Evolutionary conservation across 2,113 vertebrate species (phyloP).

Genomic region (Triplophysa rosa): DNA sequence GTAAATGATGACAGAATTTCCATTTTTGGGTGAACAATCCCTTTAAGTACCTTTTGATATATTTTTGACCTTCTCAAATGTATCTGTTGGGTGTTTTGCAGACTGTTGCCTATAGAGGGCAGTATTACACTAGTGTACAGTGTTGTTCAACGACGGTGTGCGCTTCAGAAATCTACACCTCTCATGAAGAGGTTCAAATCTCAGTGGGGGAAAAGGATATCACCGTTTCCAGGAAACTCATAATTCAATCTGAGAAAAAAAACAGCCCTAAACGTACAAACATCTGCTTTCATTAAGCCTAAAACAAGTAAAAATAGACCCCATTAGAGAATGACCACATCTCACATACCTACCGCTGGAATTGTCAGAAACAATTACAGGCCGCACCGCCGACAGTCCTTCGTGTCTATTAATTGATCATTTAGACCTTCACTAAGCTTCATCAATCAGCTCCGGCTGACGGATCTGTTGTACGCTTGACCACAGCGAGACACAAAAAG

Average conservation of each 20-base stretch:
- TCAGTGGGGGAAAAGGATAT: background rate
- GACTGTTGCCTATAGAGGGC: conserved; percentile 36
- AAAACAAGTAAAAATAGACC: background rate
- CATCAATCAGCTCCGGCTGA: conserved; percentile 22
- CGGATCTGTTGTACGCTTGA: background rate
- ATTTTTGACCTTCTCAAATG: too few species aligned
- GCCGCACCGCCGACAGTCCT: background rate
- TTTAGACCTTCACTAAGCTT: conserved; percentile 32
- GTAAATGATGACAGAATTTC: too few species aligned
- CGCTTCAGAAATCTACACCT: background rate
- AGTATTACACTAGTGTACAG: conserved; percentile 12
- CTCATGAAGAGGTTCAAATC: background rate
- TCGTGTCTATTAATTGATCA: conserved; percentile 26
- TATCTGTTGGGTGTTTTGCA: background rate
- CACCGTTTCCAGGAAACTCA: background rate
- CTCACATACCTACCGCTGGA: background rate
- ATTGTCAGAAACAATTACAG: background rate
- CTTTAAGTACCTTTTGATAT: background rate
- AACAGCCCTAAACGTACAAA: background rate
- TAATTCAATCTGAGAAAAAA: background rate
- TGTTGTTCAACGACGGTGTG: background rate
- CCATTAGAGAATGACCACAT: background rate
- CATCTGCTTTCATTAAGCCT: background rate
- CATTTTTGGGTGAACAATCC: too few species aligned
- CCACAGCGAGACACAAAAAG: conserved; percentile 14